phyloP scores from a whole-genome alignment of 2,888 invertebrate species.

The Balanococcus diminutus region DNA sequence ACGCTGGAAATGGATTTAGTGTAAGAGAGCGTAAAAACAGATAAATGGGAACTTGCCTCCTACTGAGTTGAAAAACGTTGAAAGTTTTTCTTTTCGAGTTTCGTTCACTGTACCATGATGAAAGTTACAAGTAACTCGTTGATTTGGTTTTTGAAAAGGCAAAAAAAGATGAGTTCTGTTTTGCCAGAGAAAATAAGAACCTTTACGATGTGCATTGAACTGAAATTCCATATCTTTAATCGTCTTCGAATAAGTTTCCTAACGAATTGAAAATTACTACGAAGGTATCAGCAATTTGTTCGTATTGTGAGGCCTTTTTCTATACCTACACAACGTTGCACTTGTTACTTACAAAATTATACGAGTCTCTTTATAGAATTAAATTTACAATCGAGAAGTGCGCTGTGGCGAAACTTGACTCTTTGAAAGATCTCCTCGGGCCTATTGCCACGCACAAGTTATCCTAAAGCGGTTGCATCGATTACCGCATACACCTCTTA shows the following conservation, averaged over 20 bases:
- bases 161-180: neutral
- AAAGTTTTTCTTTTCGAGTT: neutral
- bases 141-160: neutral
- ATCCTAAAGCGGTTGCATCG: neutral
- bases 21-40: constrained; percentile 4
- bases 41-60: neutral
- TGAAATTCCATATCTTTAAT: neutral
- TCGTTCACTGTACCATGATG: neutral
- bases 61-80: neutral
- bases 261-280: neutral
- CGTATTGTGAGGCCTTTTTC: neutral
- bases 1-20: neutral
- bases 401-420: neutral
- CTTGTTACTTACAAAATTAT: neutral
- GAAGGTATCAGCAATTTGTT: no score
- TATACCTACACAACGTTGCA: neutral
- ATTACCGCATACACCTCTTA: neutral
- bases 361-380: neutral
- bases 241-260: neutral
- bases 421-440: neutral
- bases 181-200: no score
- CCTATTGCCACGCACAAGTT: neutral
- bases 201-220: neutral
- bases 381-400: neutral
- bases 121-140: neutral